These are phyloP conservation scores for Origma solitaria DNA, from an alignment of 2,113 vertebrate genomes.

Conservation along the genomic window DNA sequence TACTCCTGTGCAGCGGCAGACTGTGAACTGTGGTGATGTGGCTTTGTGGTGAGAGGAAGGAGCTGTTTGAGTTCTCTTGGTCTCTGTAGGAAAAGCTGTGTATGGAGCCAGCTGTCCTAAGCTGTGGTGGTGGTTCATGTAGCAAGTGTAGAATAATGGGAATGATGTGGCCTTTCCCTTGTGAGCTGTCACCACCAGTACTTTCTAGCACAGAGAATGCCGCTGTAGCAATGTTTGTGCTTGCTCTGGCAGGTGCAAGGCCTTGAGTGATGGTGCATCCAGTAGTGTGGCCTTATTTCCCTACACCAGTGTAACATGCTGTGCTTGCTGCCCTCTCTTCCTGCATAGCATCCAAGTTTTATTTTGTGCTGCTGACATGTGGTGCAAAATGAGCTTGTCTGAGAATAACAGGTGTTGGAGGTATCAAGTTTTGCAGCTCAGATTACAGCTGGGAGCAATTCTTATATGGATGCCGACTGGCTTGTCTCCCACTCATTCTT, in stretches of 20 bases:
- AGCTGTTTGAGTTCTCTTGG: background rate
- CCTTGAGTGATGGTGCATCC: background rate
- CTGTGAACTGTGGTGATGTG: rapidly evolving
- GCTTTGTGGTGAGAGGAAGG: background rate
- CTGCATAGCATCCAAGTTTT: constrained; percentile 43
- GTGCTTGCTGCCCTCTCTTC: constrained; percentile 46
- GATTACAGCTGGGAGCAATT: constrained; percentile 56
- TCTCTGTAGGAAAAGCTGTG: background rate
- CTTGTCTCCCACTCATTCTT: constrained; percentile 57
- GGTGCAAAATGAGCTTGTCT: constrained; percentile 57
- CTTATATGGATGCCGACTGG: constrained; percentile 45
- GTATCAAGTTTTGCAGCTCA: constrained; percentile 47
- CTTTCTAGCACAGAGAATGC: background rate
- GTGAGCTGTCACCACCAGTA: background rate
- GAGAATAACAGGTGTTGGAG: constrained; percentile 62
- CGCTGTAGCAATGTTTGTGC: background rate
- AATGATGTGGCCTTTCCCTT: background rate
- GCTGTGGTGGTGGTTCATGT: background rate
- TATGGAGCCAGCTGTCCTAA: background rate
- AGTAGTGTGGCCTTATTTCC: background rate
- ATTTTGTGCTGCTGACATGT: constrained; percentile 55
- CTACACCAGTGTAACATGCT: background rate
- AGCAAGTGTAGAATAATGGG: background rate
- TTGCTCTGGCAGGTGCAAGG: background rate
- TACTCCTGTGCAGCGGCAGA: background rate